phyloP scores from a whole-genome alignment of 2,113 vertebrate species.

The Silurus meridionalis region DNA sequence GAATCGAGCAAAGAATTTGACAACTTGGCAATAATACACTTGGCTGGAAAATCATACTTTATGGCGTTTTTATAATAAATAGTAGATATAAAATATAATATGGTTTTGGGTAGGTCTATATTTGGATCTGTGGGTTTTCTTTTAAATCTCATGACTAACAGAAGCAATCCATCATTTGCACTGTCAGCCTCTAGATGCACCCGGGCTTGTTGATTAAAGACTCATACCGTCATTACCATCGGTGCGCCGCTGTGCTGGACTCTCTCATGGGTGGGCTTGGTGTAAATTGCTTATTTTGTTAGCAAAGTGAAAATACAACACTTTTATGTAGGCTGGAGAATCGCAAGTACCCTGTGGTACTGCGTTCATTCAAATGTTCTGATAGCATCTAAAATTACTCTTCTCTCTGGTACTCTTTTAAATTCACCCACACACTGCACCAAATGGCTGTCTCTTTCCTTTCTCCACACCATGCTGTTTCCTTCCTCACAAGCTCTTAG shows the following conservation, averaged over 20 bases:
- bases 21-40: not conserved
- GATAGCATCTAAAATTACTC: slow-evolving; percentile 31
- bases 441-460: slow-evolving; percentile 16
- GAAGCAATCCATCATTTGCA: slow-evolving; percentile 32
- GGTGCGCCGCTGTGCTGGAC: slow-evolving; percentile 38
- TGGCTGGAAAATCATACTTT: not conserved
- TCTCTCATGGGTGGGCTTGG: slow-evolving; percentile 38
- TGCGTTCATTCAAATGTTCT: slow-evolving; percentile 35
- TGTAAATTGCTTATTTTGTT: slow-evolving; percentile 55
- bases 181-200: slow-evolving; percentile 26
- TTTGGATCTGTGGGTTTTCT: not conserved
- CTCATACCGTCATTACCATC: slow-evolving; percentile 62
- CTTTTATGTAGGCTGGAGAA: slow-evolving; percentile 33
- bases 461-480: slow-evolving; percentile 1
- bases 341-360: slow-evolving; percentile 23
- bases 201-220: slow-evolving; percentile 66
- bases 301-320: slow-evolving; percentile 51
- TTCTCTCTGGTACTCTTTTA: slow-evolving; percentile 16
- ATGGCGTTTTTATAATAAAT: not conserved
- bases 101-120: not conserved
- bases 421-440: slow-evolving; percentile 21
- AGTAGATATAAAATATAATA: slow-evolving; percentile 1
- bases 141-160: slow-evolving; percentile 19
- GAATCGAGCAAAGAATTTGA: not conserved
- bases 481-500: slow-evolving; percentile 22